These are phyloP conservation scores for Oligia strigilis DNA, from an alignment of 2,888 invertebrate species.

Conservation along the genomic window DNA sequence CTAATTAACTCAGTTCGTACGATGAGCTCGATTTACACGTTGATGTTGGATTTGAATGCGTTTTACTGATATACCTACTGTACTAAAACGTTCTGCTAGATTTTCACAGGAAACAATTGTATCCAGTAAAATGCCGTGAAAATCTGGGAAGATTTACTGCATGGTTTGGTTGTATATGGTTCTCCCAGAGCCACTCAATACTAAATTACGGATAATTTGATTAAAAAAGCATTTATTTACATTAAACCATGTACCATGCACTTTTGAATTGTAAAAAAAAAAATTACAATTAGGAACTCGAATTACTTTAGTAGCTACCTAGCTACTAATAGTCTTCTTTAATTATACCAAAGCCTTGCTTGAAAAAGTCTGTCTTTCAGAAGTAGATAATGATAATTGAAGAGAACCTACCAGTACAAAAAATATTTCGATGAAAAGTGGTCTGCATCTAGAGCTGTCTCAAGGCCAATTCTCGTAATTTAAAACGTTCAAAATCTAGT, in stretches of 20 bases:
- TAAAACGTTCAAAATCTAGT: no score
- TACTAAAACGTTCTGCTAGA: neutral
- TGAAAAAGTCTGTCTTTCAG: neutral
- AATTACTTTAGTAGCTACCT: neutral
- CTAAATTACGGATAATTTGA: neutral
- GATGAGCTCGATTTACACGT: slow-evolving; percentile 53
- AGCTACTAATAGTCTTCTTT: neutral
- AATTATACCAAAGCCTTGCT: no score
- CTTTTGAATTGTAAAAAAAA: no score
- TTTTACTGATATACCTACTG: slow-evolving; percentile 36
- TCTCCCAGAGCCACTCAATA: no score
- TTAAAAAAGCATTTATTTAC: no score
- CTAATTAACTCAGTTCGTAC: slow-evolving; percentile 76
- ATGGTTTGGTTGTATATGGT: neutral
- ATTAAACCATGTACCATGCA: no score
- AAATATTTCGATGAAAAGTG: neutral
- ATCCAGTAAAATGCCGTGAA: neutral
- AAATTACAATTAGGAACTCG: neutral
- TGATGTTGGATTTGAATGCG: slow-evolving; percentile 52
- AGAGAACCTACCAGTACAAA: neutral
- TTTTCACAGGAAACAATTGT: neutral
- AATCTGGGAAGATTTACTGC: neutral
- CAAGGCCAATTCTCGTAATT: no score
- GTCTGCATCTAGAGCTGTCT: neutral
- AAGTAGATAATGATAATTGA: neutral